A percentile compares a stretch with the other conserved stretches of the same genome.
phyloP scores from a whole-genome alignment of 1,140 invertebrate genomes.

The Diachasmimorpha longicaudata region DNA sequence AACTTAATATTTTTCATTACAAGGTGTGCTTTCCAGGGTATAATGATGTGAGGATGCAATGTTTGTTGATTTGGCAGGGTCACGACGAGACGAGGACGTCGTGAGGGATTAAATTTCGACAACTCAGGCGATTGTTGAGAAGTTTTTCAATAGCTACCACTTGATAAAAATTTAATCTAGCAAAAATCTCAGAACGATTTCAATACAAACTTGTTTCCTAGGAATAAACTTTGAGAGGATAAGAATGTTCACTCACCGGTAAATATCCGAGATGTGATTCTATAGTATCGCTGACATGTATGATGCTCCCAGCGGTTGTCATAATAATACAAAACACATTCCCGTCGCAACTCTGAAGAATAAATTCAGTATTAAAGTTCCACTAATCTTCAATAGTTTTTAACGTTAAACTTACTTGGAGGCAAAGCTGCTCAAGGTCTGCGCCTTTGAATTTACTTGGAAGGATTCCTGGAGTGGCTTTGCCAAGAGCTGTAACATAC shows the following conservation, averaged over 20 bases:
- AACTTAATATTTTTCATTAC: too few relatives aligned
- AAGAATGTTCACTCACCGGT: constrained; percentile 69
- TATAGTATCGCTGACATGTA: constrained; percentile 86
- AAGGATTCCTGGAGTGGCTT: constrained; percentile 35
- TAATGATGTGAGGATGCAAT: too few relatives aligned
- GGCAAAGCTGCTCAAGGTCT: constrained; percentile 50
- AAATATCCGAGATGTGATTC: constrained; percentile 83
- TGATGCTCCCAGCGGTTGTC: constrained; percentile 81
- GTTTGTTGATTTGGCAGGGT: too few relatives aligned
- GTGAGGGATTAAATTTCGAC: too few relatives aligned
- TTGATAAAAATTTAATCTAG: too few relatives aligned
- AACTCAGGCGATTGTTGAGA: too few relatives aligned
- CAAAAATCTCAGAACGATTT: too few relatives aligned
- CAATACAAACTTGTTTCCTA: too few relatives aligned
- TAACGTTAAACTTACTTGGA: constrained; percentile 47
- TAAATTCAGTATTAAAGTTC: constrained; percentile 21
- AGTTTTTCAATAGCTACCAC: too few relatives aligned
- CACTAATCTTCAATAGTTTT: constrained; percentile 4
- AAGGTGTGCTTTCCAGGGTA: too few relatives aligned
- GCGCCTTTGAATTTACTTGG: constrained; percentile 42
- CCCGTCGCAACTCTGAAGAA: constrained; percentile 65
- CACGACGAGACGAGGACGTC: too few relatives aligned
- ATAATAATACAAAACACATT: constrained; percentile 77
- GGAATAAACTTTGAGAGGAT: neutral
- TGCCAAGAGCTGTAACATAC: constrained; percentile 46